These are phyloP conservation scores for Brienomyrus brachyistius DNA, from an alignment of 2,113 vertebrate genomes.

Conservation along the genomic window DNA sequence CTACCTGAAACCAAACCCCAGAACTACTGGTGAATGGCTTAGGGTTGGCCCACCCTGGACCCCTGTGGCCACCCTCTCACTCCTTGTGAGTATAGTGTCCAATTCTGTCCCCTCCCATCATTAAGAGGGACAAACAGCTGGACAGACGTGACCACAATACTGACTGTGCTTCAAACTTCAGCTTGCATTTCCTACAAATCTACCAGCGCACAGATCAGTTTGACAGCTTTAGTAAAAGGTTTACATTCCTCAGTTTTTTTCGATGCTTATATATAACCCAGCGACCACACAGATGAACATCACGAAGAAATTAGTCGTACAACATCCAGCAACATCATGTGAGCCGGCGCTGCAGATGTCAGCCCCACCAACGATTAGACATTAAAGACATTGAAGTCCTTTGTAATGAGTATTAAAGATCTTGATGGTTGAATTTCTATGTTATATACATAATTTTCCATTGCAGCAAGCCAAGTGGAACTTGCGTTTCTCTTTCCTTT, in stretches of 20 bases:
- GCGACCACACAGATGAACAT: neutral
- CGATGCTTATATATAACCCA: neutral
- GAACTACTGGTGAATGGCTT: neutral
- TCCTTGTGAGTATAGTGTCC: neutral
- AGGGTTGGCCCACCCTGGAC: neutral
- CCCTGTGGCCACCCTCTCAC: neutral
- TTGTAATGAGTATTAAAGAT: neutral
- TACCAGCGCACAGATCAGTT: neutral
- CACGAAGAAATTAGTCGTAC: neutral
- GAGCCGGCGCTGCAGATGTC: neutral
- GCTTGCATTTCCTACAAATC: neutral
- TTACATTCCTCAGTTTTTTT: neutral
- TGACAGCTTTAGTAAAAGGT: neutral
- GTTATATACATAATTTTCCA: slow-evolving; percentile 1
- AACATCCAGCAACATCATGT: neutral
- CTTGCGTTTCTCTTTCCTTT: neutral
- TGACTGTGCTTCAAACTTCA: neutral
- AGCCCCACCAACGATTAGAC: neutral
- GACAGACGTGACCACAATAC: neutral
- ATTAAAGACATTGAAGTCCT: neutral
- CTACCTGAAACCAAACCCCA: neutral
- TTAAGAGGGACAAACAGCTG: neutral
- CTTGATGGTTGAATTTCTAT: slow-evolving; percentile 10
- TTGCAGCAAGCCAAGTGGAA: neutral
- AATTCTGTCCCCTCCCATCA: neutral